Base-by-base conservation (phyloP, 2,113 vertebrate genomes). In the Limanda limanda region DNA sequence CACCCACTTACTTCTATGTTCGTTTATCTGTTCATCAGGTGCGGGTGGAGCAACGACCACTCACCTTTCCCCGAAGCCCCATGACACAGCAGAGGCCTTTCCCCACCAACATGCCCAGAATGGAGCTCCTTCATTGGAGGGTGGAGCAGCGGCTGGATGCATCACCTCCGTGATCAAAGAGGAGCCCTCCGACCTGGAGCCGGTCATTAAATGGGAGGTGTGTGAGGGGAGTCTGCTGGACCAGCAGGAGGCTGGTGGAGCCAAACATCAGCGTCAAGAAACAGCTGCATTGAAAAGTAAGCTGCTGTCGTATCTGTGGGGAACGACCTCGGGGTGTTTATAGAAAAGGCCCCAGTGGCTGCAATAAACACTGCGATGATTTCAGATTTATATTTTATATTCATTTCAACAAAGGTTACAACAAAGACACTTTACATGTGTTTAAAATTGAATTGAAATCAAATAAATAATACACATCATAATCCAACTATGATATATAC, bases 91-190 rank as follows among this genome's bases (percentile, higher is more conserved):
- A 12, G 40, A 45, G 70, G 57, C 77, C n/a, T 88, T 75, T 18
- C 74, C 79, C 79, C 82, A 4, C 63, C 82, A 71, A 57, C 82
- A 37, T 48, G 45, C 13, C 45, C 45, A 48, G 15, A 48, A 5
- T 17, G 45, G 45, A 23, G 60, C n/a, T 1, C 35, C 20, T 2
- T 13, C 14, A 45, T 15, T 14, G 27, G 23, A 24, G 1, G 24
- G 4, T 0, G 17, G 2, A 5, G 31, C 17, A 31, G 61, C 52
- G 9, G 23, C 27, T 9, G 58, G 21, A 24, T 23, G n/a, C 45
- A 18, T 17, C 70, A 2, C 20, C 42, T 31, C 66, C 42, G 20
- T 17, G 25, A 15, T 63, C 2, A 48, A 76, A 59, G 51, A 37
- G 60, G 65, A 81, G 2, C 57, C 24, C 2, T 47, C 35, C 1